Base-by-base conservation (phyloP, 1,140 invertebrate genomes). In the Arion vulgaris region DNA sequence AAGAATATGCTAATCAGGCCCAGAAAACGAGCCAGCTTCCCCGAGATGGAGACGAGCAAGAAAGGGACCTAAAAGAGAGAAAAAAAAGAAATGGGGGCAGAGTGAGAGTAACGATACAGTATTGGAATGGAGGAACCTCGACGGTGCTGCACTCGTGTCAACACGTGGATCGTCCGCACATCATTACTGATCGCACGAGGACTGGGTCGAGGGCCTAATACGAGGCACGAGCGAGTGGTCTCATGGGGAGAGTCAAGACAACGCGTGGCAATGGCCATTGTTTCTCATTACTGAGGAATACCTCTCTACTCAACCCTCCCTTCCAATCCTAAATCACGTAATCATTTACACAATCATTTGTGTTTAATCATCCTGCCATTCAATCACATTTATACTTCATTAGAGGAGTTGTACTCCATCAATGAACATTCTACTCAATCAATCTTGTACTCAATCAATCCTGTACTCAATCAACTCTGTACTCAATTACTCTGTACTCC, bases 1-100 rank as follows among this genome's bases (percentile, higher is more conserved):
- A 41, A 39, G 28, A 69, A 41, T 72, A 72, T 72, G 71, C 71
- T 72, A 72, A 72, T 72, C 1, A 41, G 71, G 23, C 17, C 7
- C 1, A 72, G 36, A 72, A 72, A 45, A 39, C 26, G 36, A 28
- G 71, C 71, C 23, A 26, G 36, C 38, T 41, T 66, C n/a, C 1
- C 1, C 32, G 68, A 32, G 68, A 71, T 13, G 15, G 26, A 17
- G 34, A 71, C 68, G 9, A 71, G 23, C 32, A 19, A 39, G 23
- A 71, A 71, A 71, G n/a, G n/a, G 62, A 7, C 11, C 7, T 28
- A 36, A 39, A 45, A 45, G 23, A n/a, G 45, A n/a, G 15, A 34
- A 19, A 39, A 36, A 71, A 71, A 71, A 39, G n/a, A 45, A 17
- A n/a, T n/a, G 9, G 2, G 36, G 45, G 38, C 36, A 38, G 41